Evolutionary conservation across 1,140 invertebrate genomes (phyloP), one percentile per base, ranked within the genome.

Genomic region (Drosophila malerkotliana): DNA sequence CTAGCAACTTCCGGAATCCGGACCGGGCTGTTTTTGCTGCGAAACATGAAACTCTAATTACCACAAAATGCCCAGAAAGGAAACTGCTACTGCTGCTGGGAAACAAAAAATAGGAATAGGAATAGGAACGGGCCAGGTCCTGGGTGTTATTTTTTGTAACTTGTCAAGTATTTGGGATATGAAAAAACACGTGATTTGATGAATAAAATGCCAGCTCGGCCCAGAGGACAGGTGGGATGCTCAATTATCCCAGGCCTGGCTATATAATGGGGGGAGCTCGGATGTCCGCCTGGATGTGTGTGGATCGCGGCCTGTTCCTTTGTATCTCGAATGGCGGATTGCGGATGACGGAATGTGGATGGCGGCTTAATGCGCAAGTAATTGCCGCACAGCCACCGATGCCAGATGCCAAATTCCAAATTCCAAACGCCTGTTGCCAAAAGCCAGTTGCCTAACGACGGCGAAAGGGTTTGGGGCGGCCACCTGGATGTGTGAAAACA

Each of bases 41-140:
- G 77, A 69, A 84, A 84, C 81, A 85, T 85, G 82, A 84, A 81
- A 84, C 81, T 84, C 81, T 85, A 84, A 84, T 84, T 84, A 84
- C 77, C 81, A 77, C 62, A 56, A 85, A 87, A 80, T 69, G 56
- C 55, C 72, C 28, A 49, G 28, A 69, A 54, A 77, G 49, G 47
- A 69, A 55, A 61, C 32, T n/a, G 55, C 49, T 18, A 1, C 18
- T 39, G 15, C 32, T 10, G 55, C 49, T 44, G 18, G 34, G 12
- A 37, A 54, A 63, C 37, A 60, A 77, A 64, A 52, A 24, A 44
- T 51, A 47, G 24, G 45, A 21, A 45, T 28, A n/a, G n/a, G n/a
- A n/a, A 30, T 18, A 18, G n/a, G n/a, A 18, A 18, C 18, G 18
- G 1, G 12, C 0, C 21, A 7, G 47, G 8, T 8, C 41, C 21